phyloP scores from a whole-genome alignment of 2,113 vertebrate genomes.

The Lagopus muta region DNA sequence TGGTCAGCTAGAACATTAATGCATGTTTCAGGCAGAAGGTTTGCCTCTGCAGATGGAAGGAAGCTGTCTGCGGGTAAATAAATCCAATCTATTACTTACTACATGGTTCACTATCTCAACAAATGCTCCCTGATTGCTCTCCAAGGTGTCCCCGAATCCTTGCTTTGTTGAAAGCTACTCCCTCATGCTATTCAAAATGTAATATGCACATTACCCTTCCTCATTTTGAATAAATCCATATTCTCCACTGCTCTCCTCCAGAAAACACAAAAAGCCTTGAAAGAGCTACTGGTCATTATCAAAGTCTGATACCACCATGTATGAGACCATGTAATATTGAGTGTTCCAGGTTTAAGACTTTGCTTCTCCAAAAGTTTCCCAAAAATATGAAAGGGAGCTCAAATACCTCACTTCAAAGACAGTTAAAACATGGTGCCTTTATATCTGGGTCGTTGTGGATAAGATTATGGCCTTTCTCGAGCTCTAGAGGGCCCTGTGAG shows the following conservation, averaged over 20 bases:
- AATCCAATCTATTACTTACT: not conserved
- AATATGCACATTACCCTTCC: not conserved
- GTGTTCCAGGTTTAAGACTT: not conserved
- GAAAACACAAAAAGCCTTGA: not conserved
- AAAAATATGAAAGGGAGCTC: not conserved
- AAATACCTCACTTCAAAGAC: not conserved
- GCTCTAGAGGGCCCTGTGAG: not conserved
- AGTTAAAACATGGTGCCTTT: not conserved
- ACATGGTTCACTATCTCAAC: not conserved
- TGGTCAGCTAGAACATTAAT: not conserved
- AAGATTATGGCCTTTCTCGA: not conserved
- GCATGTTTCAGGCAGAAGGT: not conserved
- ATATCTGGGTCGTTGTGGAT: not conserved
- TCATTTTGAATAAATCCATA: not conserved
- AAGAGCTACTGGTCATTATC: not conserved
- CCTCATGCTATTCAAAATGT: not conserved
- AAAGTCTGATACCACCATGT: not conserved
- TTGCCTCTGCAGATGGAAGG: not conserved
- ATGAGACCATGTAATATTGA: not conserved
- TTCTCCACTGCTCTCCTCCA: not conserved
- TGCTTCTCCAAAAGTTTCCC: not conserved
- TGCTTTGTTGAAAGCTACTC: not conserved
- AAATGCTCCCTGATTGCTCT: not conserved
- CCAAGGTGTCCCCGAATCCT: not conserved
- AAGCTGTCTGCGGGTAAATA: not conserved